Evolutionary conservation across 1,140 invertebrate genomes (phyloP).

Genomic region (Parapsyche elsis): DNA sequence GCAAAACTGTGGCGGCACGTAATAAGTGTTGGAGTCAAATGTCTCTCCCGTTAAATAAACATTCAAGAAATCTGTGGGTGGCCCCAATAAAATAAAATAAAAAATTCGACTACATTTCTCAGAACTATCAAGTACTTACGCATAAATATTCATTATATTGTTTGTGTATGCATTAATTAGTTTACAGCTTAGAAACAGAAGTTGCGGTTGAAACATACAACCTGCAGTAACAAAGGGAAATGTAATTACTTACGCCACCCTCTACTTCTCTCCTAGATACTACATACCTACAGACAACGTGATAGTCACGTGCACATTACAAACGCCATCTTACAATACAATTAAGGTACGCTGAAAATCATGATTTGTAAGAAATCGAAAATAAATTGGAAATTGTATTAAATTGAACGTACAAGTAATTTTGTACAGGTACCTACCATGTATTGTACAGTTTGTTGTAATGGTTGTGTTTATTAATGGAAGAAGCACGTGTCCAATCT

Average conservation of each 20-base stretch:
- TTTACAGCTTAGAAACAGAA: slow-evolving; percentile 1
- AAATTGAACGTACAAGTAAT: too few species aligned
- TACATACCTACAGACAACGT: too few species aligned
- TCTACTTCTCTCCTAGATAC: background rate
- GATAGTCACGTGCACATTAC: background rate
- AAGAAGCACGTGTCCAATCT: slow-evolving; percentile 34
- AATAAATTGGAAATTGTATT: too few species aligned
- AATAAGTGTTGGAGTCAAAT: background rate
- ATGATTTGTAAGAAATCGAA: too few species aligned
- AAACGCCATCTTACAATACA: background rate
- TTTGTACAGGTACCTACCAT: background rate
- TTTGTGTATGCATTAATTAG: background rate
- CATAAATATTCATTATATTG: background rate
- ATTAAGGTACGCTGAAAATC: too few species aligned
- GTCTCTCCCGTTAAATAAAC: too few species aligned
- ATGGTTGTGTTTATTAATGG: too few species aligned
- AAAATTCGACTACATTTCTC: too few species aligned
- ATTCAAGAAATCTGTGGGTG: too few species aligned
- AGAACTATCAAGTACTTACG: background rate
- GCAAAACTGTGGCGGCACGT: background rate
- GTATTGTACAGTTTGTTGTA: background rate
- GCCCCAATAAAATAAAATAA: too few species aligned
- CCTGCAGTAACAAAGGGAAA: background rate
- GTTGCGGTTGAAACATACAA: background rate
- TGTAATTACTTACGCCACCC: background rate